These are phyloP conservation scores for Artibeus lituratus DNA, from an alignment of 2,797 vertebrate species.

Conservation along the genomic window DNA sequence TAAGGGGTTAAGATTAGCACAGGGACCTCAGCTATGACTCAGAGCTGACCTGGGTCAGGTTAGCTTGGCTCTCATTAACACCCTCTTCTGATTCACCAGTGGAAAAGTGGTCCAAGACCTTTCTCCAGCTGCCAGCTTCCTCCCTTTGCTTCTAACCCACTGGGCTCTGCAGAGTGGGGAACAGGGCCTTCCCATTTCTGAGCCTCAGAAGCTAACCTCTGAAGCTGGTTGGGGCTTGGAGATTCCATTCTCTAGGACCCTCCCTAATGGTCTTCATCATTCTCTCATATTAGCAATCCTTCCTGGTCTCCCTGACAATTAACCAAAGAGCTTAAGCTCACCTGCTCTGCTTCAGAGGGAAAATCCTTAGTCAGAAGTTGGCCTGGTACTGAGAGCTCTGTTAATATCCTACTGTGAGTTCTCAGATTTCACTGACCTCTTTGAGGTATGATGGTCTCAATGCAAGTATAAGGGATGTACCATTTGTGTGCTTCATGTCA, in stretches of 20 bases:
- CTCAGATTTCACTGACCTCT: background rate
- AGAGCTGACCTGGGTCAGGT: slow-evolving; percentile 73
- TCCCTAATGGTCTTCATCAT: background rate
- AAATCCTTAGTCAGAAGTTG: background rate
- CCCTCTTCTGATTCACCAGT: slow-evolving; percentile 78
- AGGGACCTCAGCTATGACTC: slow-evolving; percentile 79
- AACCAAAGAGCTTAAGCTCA: background rate
- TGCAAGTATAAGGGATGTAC: background rate
- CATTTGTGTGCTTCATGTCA: background rate
- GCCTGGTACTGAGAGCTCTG: background rate
- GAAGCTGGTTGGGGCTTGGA: background rate
- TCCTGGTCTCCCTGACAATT: background rate
- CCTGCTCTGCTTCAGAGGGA: background rate
- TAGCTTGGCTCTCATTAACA: slow-evolving; percentile 65
- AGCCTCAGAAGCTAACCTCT: background rate
- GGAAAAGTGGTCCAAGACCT: slow-evolving; percentile 35
- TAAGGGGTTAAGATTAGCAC: slow-evolving; percentile 78
- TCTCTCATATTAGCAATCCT: background rate
- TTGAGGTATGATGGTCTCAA: background rate
- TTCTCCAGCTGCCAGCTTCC: slow-evolving; percentile 56
- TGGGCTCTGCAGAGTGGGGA: background rate
- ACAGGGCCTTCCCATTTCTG: background rate
- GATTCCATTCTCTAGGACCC: background rate
- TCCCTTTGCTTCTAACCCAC: slow-evolving; percentile 73
- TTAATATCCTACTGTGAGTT: background rate